Evolutionary conservation across 2,113 vertebrate species (phyloP).

Genomic region (Amblyopsis rosae): DNA sequence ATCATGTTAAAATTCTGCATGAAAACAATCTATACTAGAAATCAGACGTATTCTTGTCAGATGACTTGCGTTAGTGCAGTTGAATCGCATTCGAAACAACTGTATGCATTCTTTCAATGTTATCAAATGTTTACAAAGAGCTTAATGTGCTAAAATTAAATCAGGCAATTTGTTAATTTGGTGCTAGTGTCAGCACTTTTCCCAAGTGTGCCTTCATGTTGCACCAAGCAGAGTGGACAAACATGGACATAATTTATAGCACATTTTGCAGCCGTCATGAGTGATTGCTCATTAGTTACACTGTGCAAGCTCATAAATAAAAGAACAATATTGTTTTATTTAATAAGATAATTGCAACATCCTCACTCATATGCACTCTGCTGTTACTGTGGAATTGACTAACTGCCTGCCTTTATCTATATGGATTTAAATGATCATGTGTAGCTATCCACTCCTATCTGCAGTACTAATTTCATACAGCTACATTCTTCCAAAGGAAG

Average conservation of each 20-base stretch:
- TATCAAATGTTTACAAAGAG: conserved; percentile 79
- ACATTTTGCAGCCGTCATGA: too few relatives aligned
- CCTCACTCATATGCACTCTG: not conserved
- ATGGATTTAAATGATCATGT: conserved; percentile 27
- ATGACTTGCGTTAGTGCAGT: conserved; percentile 72
- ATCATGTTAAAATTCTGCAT: conserved; percentile 81
- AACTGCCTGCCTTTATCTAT: conserved; percentile 36
- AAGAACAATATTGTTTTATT: conserved; percentile 16
- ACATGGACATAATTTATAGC: not conserved
- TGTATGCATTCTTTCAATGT: conserved; percentile 70
- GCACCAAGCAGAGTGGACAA: conserved; percentile 15
- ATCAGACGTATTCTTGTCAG: conserved; percentile 79
- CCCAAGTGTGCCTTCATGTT: conserved; percentile 15
- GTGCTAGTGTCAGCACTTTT: conserved; percentile 25
- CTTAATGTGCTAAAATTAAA: conserved; percentile 75
- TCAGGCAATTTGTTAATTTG: conserved; percentile 52
- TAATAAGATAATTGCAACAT: not conserved
- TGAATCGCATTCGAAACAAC: conserved; percentile 72
- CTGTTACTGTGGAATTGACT: conserved; percentile 26
- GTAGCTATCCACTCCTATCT: conserved; percentile 5
- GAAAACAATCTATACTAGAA: conserved; percentile 83
- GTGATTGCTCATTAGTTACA: too few relatives aligned
- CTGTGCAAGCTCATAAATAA: not conserved
- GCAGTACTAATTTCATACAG: not conserved
- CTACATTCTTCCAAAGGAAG: too few relatives aligned